A percentile compares a stretch with the other conserved stretches of the same genome.
Conservation (phyloP, 1,140 invertebrate species). For the Lasaia peninsularis region DNA sequence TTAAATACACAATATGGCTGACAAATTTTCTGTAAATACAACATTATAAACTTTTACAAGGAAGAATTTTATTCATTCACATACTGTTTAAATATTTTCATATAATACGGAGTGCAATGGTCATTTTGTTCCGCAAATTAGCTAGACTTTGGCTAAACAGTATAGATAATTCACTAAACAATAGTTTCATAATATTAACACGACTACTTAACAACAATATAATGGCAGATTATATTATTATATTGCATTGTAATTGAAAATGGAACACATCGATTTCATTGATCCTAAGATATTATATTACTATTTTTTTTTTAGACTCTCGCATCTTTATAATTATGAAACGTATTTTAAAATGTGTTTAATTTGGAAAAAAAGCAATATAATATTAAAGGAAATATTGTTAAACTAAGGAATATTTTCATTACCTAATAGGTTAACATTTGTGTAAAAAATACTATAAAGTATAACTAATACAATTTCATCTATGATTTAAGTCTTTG, state of each 20-base stretch:
- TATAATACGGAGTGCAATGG: slow-evolving; percentile 21
- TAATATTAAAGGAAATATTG: not conserved
- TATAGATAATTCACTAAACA: slow-evolving; percentile 38
- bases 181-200: slow-evolving; percentile 29
- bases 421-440: slow-evolving; percentile 5
- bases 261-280: slow-evolving; percentile 56
- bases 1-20: not conserved
- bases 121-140: slow-evolving; percentile 29
- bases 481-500: slow-evolving; percentile 40
- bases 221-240: slow-evolving; percentile 44
- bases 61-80: slow-evolving; percentile 5
- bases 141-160: slow-evolving; percentile 37
- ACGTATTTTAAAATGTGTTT: too few relatives aligned
- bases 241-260: slow-evolving; percentile 60
- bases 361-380: not conserved
- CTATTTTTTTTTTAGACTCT: not conserved
- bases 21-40: not conserved
- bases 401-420: slow-evolving; percentile 1
- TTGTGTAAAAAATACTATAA: slow-evolving; percentile 5
- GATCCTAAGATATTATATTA: slow-evolving; percentile 4
- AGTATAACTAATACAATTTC: slow-evolving; percentile 4
- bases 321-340: too few relatives aligned
- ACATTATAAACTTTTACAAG: not conserved
- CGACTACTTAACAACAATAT: slow-evolving; percentile 50
- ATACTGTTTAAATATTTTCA: slow-evolving; percentile 15